phyloP scores from a whole-genome alignment of 2,797 vertebrate species.

The Anableps anableps region DNA sequence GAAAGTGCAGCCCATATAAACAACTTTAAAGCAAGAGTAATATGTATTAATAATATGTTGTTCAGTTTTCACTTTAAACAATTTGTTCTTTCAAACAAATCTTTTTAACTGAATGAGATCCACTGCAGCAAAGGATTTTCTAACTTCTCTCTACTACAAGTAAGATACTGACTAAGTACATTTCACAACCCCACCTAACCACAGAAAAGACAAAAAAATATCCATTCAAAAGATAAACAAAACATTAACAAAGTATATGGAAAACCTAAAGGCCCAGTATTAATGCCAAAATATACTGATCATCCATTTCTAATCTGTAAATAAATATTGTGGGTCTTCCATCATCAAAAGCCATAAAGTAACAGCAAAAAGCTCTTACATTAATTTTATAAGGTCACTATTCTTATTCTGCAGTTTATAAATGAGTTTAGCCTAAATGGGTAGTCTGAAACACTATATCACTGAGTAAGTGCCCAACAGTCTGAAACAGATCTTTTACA shows the following conservation, averaged over 20 bases:
- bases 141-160: too few relatives aligned
- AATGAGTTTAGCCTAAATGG: neutral
- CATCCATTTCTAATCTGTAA: neutral
- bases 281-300: neutral
- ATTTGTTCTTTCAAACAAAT: too few relatives aligned
- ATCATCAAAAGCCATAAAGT: neutral
- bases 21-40: too few relatives aligned
- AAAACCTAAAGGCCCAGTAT: neutral
- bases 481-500: neutral
- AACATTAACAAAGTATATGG: neutral
- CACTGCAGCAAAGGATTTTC: too few relatives aligned
- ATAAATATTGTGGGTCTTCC: neutral
- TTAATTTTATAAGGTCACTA: neutral
- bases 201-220: neutral
- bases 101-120: too few relatives aligned
- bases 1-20: too few relatives aligned
- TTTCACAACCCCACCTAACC: too few relatives aligned
- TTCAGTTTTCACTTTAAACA: too few relatives aligned
- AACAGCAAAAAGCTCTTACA: neutral
- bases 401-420: neutral
- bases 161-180: too few relatives aligned
- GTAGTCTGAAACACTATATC: neutral
- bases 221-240: neutral
- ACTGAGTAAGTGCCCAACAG: neutral
- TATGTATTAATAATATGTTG: too few relatives aligned